Evolutionary conservation across 2,113 vertebrate species (phyloP).

Genomic region (Raja brachyura): DNA sequence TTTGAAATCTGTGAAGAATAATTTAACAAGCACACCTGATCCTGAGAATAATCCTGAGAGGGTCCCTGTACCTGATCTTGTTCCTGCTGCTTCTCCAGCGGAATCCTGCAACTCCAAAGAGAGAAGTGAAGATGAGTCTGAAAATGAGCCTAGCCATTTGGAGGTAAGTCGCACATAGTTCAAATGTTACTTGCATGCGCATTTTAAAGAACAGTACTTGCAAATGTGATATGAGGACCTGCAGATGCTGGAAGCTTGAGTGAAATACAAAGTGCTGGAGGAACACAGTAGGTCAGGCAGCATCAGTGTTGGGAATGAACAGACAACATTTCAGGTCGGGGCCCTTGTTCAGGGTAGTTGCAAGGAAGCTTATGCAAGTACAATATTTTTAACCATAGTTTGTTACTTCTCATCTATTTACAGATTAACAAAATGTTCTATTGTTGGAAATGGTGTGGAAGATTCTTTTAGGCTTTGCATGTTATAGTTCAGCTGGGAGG

Average conservation of each 20-base stretch:
- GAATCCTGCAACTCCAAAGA: background rate
- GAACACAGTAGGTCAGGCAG: too few species aligned
- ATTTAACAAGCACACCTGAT: background rate
- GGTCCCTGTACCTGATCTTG: background rate
- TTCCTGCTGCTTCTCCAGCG: background rate
- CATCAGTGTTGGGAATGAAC: too few species aligned
- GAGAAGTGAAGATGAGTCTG: conserved; percentile 32
- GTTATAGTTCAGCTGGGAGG: too few species aligned
- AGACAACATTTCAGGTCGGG: too few species aligned
- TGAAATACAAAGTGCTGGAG: too few species aligned
- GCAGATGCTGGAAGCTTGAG: too few species aligned
- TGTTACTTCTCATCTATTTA: background rate
- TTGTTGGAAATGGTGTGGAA: too few species aligned
- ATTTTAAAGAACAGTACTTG: background rate
- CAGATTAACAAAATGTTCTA: background rate
- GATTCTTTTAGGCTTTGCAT: too few species aligned
- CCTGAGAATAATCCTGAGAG: background rate
- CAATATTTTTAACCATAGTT: background rate
- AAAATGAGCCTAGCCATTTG: background rate
- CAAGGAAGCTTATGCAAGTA: background rate
- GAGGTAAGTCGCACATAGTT: background rate
- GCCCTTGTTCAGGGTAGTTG: background rate
- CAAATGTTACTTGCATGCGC: background rate
- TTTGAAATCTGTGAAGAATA: background rate
- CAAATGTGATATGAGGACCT: too few species aligned